A percentile compares a stretch with the other conserved stretches of the same genome.
Conservation (phyloP, 2,888 invertebrate genomes). For the Euzetes globulus region DNA sequence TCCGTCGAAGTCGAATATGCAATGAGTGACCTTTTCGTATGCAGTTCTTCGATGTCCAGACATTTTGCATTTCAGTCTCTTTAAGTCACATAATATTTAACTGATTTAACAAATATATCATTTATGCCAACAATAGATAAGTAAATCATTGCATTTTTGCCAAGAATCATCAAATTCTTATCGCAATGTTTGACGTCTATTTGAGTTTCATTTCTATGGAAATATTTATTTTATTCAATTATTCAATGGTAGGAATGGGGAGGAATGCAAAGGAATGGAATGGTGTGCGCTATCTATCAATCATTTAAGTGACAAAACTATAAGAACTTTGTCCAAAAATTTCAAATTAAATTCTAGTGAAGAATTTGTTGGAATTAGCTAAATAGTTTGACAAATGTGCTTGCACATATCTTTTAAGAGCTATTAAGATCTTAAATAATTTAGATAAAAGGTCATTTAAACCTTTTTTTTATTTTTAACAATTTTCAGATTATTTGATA, state of each 20-base stretch:
- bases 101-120: too few relatives aligned
- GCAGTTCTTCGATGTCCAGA: background rate
- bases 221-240: background rate
- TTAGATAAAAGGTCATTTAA: too few relatives aligned
- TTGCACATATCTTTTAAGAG: too few relatives aligned
- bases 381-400: background rate
- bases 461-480: too few relatives aligned
- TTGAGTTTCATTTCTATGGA: background rate
- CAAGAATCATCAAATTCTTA: slow-evolving; percentile 5
- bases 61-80: background rate
- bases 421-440: too few relatives aligned
- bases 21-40: slow-evolving; percentile 25
- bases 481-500: too few relatives aligned
- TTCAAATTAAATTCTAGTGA: too few relatives aligned
- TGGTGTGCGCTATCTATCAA: slow-evolving; percentile 27
- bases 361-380: too few relatives aligned
- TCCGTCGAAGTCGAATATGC: slow-evolving; percentile 36
- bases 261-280: background rate
- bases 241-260: background rate
- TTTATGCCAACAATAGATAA: background rate
- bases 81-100: too few relatives aligned
- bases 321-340: background rate
- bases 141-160: background rate
- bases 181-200: background rate
- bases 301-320: slow-evolving; percentile 46